Base-by-base conservation (phyloP, 2,888 invertebrate species). In the Melitaea athalia region DNA sequence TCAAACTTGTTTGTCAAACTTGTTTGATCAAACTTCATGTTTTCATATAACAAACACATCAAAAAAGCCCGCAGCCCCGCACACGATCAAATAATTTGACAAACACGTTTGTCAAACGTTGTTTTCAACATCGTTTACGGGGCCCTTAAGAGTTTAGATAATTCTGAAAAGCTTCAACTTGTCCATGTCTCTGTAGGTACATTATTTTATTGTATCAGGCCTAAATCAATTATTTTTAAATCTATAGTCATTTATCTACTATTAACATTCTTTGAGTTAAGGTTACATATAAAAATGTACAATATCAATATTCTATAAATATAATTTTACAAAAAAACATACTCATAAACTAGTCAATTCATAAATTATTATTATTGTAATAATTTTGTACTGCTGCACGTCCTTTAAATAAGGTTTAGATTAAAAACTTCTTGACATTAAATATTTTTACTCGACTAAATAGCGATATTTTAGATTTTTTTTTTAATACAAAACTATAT, bases 321-420 rank as follows among this genome's bases (percentile, higher is more conserved):
- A 24, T 55, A 38, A 38, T 8, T 14, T 14, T 55, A n/a, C 14
- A 14, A 55, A 14, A 55, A 55, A 55, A 31, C 33, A 55, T 55
- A 14, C 12, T 33, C 31, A 55, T 55, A 33, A 55, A 33, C 33
- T 33, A n/a, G 53, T 55, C 53, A 55, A 55, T 55, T 55, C 53
- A 33, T 33, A 33, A 55, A 55, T 55, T 55, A 55, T 55, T 55
- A 55, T 55, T 55, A 33, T n/a, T 55, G 53, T 33, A 55, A 55
- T 55, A 55, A 55, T 55, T 55, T 55, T 55, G 31, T 55, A 55
- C 53, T 33, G 53, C 53, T 14, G 53, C 53, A 55, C 53, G 53
- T 55, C 53, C 53, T 55, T 52, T 55, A 55, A 55, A 14, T 55
- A 55, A 55, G 53, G n/a, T 33, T 33, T 55, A 55, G 53, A 33